Conservation (phyloP, 2,888 invertebrate species). For the Ptychoptera albimana region DNA sequence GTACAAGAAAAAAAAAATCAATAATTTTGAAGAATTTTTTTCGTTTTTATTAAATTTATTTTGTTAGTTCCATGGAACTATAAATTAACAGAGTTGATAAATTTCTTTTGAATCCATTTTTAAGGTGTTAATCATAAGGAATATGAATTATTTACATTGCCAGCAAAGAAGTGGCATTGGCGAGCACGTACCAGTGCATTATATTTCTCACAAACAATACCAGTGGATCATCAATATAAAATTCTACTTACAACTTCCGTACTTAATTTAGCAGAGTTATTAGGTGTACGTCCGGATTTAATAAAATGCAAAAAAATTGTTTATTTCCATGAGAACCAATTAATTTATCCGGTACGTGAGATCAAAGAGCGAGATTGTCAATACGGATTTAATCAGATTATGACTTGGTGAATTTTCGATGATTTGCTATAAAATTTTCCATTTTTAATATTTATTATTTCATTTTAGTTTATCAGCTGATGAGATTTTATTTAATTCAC, state of each 20-base stretch:
- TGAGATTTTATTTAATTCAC: conserved; percentile 50
- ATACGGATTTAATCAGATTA: conserved; percentile 58
- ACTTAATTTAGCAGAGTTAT: conserved; percentile 49
- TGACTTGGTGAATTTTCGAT: conserved; percentile 44
- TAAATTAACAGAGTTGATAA: no score
- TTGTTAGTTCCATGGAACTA: conserved; percentile 9
- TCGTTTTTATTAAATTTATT: conserved; percentile 7
- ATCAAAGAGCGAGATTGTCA: conserved; percentile 54
- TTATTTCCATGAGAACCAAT: conserved; percentile 66
- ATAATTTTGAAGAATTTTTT: conserved; percentile 2
- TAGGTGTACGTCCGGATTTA: conserved; percentile 50
- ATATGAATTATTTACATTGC: conserved; percentile 37
- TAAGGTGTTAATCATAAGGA: conserved; percentile 22
- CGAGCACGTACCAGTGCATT: conserved; percentile 50
- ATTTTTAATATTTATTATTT: neutral
- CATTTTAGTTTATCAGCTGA: conserved; percentile 46
- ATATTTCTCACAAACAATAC: conserved; percentile 42
- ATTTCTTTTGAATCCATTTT: no score
- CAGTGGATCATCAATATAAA: conserved; percentile 34
- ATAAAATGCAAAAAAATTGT: conserved; percentile 41
- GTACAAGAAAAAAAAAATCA: neutral
- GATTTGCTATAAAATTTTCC: neutral
- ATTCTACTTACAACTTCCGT: conserved; percentile 51
- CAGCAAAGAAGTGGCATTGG: conserved; percentile 68
- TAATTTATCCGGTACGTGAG: conserved; percentile 49